Evolutionary conservation across 2,797 vertebrate species (phyloP).

Genomic region (Odontamblyopus rebecca): DNA sequence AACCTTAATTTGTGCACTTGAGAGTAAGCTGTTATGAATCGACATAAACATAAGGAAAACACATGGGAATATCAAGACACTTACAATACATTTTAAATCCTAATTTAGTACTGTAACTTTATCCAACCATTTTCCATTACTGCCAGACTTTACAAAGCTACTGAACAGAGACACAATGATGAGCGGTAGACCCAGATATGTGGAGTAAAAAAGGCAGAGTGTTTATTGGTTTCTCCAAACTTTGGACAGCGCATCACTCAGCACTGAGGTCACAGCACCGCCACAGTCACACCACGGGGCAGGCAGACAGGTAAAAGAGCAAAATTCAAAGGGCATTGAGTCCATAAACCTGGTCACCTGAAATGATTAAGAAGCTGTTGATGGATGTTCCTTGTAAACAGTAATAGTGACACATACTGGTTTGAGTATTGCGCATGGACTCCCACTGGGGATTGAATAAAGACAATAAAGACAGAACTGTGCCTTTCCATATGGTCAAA

Average conservation of each 20-base stretch:
- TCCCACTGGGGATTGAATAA: constrained; percentile 30
- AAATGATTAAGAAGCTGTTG: constrained; percentile 17
- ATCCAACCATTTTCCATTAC: not conserved
- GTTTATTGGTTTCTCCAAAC: constrained; percentile 78
- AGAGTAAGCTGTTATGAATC: too few relatives aligned
- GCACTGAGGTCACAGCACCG: constrained; percentile 86
- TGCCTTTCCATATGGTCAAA: constrained; percentile 51
- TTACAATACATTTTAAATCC: too few relatives aligned
- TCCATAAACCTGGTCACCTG: constrained; percentile 18
- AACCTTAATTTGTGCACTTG: too few relatives aligned
- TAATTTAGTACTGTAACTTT: not conserved
- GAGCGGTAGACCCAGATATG: constrained; percentile 25
- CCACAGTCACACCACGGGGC: constrained; percentile 48
- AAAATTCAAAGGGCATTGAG: constrained; percentile 39
- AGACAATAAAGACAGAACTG: constrained; percentile 44
- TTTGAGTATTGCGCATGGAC: constrained; percentile 12
- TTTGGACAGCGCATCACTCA: constrained; percentile 74
- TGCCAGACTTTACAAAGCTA: not conserved
- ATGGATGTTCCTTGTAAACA: constrained; percentile 51
- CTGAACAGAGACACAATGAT: constrained; percentile 29
- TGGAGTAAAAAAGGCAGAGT: constrained; percentile 74
- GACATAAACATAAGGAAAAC: too few relatives aligned
- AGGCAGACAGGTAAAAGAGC: constrained; percentile 32
- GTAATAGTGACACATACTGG: constrained; percentile 48
- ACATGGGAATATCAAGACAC: too few relatives aligned